phyloP scores from a whole-genome alignment of 2,888 invertebrate species.

The Drosophila mettleri region DNA sequence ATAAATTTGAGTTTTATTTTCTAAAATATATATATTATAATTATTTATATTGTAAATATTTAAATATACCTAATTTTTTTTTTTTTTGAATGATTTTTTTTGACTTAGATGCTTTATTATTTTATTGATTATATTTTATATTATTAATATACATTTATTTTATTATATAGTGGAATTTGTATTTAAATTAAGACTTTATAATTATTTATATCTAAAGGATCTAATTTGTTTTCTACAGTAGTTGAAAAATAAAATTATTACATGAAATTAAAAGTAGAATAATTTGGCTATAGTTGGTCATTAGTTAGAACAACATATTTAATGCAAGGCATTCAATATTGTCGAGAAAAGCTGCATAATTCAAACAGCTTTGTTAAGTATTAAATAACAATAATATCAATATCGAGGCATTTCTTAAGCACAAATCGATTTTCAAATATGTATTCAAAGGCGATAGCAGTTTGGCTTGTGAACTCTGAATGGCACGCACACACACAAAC shows the following conservation, averaged over 20 bases:
- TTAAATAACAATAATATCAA: not conserved
- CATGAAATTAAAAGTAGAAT: not conserved
- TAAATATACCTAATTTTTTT: too few relatives aligned
- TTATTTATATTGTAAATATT: too few relatives aligned
- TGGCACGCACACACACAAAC: constrained; percentile 16
- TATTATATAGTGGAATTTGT: too few relatives aligned
- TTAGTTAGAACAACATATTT: not conserved
- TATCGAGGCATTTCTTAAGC: not conserved
- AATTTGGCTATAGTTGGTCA: not conserved
- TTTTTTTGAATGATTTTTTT: too few relatives aligned
- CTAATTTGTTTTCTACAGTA: too few relatives aligned
- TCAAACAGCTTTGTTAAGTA: not conserved
- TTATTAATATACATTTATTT: too few relatives aligned
- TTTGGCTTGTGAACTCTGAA: constrained; percentile 4
- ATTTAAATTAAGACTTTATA: too few relatives aligned
- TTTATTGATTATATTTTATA: too few relatives aligned
- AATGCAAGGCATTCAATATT: not conserved
- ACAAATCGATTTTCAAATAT: constrained; percentile 1
- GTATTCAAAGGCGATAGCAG: constrained; percentile 1
- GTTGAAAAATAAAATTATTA: not conserved
- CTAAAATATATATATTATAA: too few relatives aligned
- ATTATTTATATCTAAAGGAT: too few relatives aligned
- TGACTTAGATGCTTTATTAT: too few relatives aligned
- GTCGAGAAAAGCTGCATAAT: not conserved
- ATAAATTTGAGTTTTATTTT: too few relatives aligned